Base-by-base conservation (phyloP, 92 coral and sea anemone genomes). In the Epizoanthus stellaris region DNA sequence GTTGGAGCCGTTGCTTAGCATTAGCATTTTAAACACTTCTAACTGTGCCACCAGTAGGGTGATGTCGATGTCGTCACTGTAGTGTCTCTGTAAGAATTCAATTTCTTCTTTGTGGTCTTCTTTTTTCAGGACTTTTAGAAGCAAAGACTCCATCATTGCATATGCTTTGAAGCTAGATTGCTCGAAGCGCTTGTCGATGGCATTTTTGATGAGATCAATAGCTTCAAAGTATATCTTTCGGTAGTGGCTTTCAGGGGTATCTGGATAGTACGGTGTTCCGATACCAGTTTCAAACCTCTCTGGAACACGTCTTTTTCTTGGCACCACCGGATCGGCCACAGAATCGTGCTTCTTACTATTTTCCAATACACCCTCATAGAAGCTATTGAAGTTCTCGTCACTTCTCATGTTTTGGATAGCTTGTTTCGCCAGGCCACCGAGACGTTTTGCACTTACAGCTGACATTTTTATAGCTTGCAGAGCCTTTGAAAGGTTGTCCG, bases 401-500 rank as follows among this genome's bases (percentile, higher is more conserved):
- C 70, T 90, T 58, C 91, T 67, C 84, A 87, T 82, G 76, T 79
- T 87, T 85, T 87, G 86, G 72, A 90, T 60, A 66, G 80, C 91
- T 75, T 87, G 77, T 68, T 70, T 76, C 36, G 88, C 87, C 23
- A 76, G 30, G 65, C 80, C 84, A 54, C 88, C 93, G 59, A 90
- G 63, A 70, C 89, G 86, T 74, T 90, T 88, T 69, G 88, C 89
- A 77, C 88, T 84, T 42, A 82, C 86, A 36, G 93, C 90, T 16
- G 87, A 88, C 86, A 91, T 80, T 85, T 80, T 88, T 45, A 87
- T 87, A 60, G 69, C 52, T 81, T 91, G 91, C 65, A 85, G 73
- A 56, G 94, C 86, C 83, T 85, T 88, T 60, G 94, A 88, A 20
- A 91, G 86, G 81, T 91, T 91, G 82, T 91, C 94, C 65, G 95